Base-by-base conservation (phyloP, 1,140 invertebrate genomes). In the Lasaia peninsularis region DNA sequence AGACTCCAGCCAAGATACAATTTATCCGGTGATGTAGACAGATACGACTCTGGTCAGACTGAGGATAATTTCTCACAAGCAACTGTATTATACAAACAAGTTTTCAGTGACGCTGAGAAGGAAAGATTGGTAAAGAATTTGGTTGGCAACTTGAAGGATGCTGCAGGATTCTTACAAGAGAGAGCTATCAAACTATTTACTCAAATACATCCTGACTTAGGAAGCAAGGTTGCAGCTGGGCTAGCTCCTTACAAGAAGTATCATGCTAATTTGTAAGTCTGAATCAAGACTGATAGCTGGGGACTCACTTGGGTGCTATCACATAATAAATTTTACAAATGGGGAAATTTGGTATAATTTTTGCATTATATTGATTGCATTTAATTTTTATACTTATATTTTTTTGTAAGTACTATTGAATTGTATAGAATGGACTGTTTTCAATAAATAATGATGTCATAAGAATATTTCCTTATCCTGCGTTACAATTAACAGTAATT, bases 21-120 rank as follows among this genome's bases (percentile, higher is more conserved):
- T 7, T 68, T 92, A 1, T 81, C 69, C n/a, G 94, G 93, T 1
- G 92, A 94, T 62, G 91, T 92, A 18, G 91, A 93, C 63, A 91
- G 97, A 50, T 95, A 95, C 78, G 95, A 98, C 66, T 93, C 93
- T 35, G 92, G 92, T 2, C 93, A 96, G 73, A 90, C 87, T 1
- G 96, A 98, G 64, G 97, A 99, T 73, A 98, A 99, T 83, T 99
- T 94, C 82, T 91, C 92, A 0, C 98, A 99, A 89, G 93, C 93
- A 0, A 92, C 91, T 9, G 71, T 87, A 7, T 98, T 99, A 87
- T 99, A 94, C 91, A 92, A 91, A 20, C 93, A 96, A 65, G 93
- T 95, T 1, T 90, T 99, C 55, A 92, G 94, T 62, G 91, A 92
- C 14, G 93, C 91, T 1, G 95, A 93, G 58, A 92, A 93, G 66